Conservation (phyloP, 2,888 invertebrate species). For the Dimorphilus gyrociliatus region DNA sequence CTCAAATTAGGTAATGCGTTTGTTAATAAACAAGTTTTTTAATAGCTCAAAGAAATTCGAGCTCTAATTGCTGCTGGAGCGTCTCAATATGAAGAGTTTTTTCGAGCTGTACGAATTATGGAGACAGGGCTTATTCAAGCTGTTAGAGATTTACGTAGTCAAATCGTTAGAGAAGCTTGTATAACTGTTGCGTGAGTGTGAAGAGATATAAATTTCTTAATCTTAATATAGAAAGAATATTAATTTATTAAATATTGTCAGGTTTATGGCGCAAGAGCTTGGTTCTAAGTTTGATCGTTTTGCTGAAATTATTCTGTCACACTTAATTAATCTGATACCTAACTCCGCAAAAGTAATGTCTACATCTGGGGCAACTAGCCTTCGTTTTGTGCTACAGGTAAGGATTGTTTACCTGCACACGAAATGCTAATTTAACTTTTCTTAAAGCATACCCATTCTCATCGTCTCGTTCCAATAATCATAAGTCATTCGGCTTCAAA, state of each 20-base stretch:
- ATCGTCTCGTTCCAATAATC: slow-evolving; percentile 30
- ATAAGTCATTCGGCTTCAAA: slow-evolving; percentile 55
- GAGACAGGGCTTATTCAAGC: slow-evolving; percentile 34
- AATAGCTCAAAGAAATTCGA: slow-evolving; percentile 66
- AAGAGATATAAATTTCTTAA: too few relatives aligned
- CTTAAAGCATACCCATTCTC: slow-evolving; percentile 27
- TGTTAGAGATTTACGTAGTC: slow-evolving; percentile 46
- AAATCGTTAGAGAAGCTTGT: slow-evolving; percentile 86
- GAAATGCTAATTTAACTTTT: slow-evolving; percentile 4
- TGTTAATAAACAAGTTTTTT: slow-evolving; percentile 13
- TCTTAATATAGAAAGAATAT: too few relatives aligned
- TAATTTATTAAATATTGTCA: too few relatives aligned
- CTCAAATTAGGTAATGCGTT: neutral
- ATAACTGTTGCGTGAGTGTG: slow-evolving; percentile 65
- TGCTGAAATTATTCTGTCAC: slow-evolving; percentile 62
- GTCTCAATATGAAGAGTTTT: slow-evolving; percentile 55
- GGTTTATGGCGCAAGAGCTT: slow-evolving; percentile 62
- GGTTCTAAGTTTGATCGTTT: slow-evolving; percentile 68
- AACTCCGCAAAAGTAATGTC: slow-evolving; percentile 92
- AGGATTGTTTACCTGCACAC: slow-evolving; percentile 6
- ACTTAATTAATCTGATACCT: slow-evolving; percentile 72
- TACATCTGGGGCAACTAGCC: slow-evolving; percentile 65
- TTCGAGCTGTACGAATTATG: slow-evolving; percentile 55
- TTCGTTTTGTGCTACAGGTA: slow-evolving; percentile 65
- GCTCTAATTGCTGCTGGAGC: slow-evolving; percentile 66